These are phyloP conservation scores for Trissoscelio sp. DNA, from an alignment of 2,888 invertebrate genomes.

Conservation along the genomic window DNA sequence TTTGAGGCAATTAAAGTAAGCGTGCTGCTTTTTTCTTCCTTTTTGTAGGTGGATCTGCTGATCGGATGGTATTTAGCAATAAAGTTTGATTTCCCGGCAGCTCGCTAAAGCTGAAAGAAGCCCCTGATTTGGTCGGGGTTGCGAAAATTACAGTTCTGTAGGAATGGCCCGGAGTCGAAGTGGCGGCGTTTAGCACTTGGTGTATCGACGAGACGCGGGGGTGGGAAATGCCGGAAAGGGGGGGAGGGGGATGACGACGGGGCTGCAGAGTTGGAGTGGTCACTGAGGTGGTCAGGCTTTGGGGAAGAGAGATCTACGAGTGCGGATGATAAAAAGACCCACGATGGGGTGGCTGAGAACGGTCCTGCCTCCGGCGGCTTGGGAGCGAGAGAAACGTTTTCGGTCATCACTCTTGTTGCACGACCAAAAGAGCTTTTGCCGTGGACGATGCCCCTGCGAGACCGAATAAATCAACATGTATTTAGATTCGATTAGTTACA, in stretches of 20 bases:
- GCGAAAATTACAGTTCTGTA: constrained; percentile 82
- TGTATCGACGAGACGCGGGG: constrained; percentile 73
- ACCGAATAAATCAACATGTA: constrained; percentile 62
- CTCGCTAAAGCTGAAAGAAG: constrained; percentile 78
- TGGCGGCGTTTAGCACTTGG: constrained; percentile 76
- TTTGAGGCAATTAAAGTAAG: too few species aligned
- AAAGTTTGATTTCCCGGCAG: constrained; percentile 82
- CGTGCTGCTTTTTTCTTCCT: constrained; percentile 9
- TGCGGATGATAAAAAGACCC: constrained; percentile 77
- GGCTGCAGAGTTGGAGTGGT: constrained; percentile 71
- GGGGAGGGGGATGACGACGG: constrained; percentile 60
- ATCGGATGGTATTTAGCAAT: constrained; percentile 83
- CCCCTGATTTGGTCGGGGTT: constrained; percentile 82
- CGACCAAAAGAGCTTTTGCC: constrained; percentile 55
- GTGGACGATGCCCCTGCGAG: constrained; percentile 22
- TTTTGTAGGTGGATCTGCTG: constrained; percentile 79
- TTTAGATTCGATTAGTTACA: constrained; percentile 58
- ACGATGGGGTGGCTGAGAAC: constrained; percentile 71
- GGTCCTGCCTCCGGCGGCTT: constrained; percentile 69
- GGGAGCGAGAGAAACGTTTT: constrained; percentile 67
- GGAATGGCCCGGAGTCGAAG: constrained; percentile 72
- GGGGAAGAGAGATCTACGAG: constrained; percentile 76
- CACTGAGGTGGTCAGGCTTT: constrained; percentile 75
- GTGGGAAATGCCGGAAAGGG: constrained; percentile 67
- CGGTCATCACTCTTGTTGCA: constrained; percentile 70